phyloP scores from a whole-genome alignment of 2,113 vertebrate species.

The Amphilophus citrinellus region DNA sequence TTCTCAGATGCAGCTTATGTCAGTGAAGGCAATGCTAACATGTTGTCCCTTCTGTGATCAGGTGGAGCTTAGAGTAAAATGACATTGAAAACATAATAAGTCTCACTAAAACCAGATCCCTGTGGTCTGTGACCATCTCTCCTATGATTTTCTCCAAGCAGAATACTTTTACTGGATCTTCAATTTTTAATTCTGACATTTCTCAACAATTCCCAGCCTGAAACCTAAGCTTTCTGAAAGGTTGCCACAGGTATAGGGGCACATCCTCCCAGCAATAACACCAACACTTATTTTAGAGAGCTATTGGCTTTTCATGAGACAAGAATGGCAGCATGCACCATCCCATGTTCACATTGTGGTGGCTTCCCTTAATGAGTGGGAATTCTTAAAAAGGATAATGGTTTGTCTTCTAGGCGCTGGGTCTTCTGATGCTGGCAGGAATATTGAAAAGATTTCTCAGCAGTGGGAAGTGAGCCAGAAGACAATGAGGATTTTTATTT shows the following conservation, averaged over 20 bases:
- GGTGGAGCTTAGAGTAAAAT: neutral
- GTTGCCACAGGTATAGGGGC: neutral
- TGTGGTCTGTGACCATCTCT: neutral
- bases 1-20: neutral
- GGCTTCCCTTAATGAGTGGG: neutral
- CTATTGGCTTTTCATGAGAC: neutral
- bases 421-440: neutral
- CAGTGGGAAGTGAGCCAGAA: neutral
- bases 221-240: neutral
- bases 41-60: rapidly evolving
- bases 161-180: neutral
- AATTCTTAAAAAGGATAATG: neutral
- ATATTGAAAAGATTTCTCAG: neutral
- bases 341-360: neutral
- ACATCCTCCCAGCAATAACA: neutral
- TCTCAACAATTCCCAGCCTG: neutral
- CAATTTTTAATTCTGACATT: neutral
- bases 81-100: neutral
- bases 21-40: neutral
- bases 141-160: neutral
- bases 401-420: neutral
- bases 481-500: neutral
- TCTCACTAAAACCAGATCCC: rapidly evolving
- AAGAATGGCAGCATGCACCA: too few relatives aligned
- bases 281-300: neutral